Conservation (phyloP, 2,888 invertebrate species). For the Trichogramma dendrolimi region DNA sequence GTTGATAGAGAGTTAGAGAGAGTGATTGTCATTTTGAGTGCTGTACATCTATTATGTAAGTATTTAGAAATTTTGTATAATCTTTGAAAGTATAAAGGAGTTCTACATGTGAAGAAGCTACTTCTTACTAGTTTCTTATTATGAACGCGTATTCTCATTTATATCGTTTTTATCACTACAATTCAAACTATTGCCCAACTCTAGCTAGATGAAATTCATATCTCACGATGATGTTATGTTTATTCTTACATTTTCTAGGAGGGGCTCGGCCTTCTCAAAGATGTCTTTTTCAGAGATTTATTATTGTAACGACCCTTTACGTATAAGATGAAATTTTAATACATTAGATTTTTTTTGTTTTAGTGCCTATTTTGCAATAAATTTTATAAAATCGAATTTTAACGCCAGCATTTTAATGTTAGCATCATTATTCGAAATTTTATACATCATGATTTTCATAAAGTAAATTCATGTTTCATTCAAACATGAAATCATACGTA, state of each 20-base stretch:
- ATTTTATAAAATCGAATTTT: no score
- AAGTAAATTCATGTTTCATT: no score
- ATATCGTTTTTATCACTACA: slow-evolving; percentile 23
- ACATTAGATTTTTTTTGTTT: no score
- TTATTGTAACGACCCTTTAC: no score
- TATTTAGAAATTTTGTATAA: slow-evolving; percentile 25
- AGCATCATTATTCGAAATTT: no score
- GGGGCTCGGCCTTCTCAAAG: slow-evolving; percentile 25
- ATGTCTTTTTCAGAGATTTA: slow-evolving; percentile 18
- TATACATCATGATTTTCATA: no score
- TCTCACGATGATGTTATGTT: slow-evolving; percentile 18
- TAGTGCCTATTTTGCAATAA: no score
- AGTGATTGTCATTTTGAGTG: slow-evolving; percentile 49
- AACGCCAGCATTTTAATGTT: no score
- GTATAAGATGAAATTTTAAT: no score
- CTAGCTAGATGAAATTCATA: slow-evolving; percentile 21
- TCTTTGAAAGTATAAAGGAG: slow-evolving; percentile 38
- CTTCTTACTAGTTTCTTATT: slow-evolving; percentile 32
- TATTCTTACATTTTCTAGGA: slow-evolving; percentile 18
- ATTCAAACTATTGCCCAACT: slow-evolving; percentile 19
- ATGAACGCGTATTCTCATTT: slow-evolving; percentile 31
- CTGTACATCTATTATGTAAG: slow-evolving; percentile 41
- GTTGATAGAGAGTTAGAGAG: slow-evolving; percentile 47
- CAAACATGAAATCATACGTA: no score
- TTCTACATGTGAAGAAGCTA: slow-evolving; percentile 39